Evolutionary conservation across 2,888 invertebrate genomes (phyloP).

Genomic region (Lagria hirta): DNA sequence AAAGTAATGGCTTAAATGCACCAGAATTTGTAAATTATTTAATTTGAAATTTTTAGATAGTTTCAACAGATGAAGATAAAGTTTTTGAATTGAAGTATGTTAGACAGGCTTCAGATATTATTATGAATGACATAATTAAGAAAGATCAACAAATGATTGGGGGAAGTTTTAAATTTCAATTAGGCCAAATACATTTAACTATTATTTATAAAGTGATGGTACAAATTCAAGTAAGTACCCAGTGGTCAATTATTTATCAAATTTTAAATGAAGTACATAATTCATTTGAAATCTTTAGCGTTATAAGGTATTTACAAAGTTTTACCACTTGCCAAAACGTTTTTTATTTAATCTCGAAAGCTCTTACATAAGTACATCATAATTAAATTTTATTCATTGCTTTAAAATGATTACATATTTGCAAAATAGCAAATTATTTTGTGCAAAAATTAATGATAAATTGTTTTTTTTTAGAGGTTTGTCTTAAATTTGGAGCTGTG

Average conservation of each 20-base stretch:
- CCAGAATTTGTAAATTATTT: constrained; percentile 7
- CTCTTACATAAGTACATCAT: too few relatives aligned
- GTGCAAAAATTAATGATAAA: constrained; percentile 1
- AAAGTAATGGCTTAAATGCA: too few relatives aligned
- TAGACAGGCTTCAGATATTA: constrained; percentile 63
- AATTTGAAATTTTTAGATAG: constrained; percentile 57
- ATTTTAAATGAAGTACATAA: too few relatives aligned
- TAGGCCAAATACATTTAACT: constrained; percentile 73
- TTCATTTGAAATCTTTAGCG: too few relatives aligned
- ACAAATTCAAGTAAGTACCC: constrained; percentile 64
- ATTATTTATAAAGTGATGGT: constrained; percentile 66
- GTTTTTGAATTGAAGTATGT: constrained; percentile 79
- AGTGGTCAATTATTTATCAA: too few relatives aligned
- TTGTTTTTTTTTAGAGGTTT: constrained; percentile 46
- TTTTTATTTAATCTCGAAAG: too few relatives aligned
- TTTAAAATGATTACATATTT: too few relatives aligned
- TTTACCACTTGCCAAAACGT: too few relatives aligned
- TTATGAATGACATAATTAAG: constrained; percentile 56
- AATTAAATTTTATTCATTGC: too few relatives aligned
- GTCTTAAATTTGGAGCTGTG: constrained; percentile 49
- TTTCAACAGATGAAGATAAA: constrained; percentile 78
- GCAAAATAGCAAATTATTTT: constrained; percentile 5
- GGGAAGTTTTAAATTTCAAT: constrained; percentile 68
- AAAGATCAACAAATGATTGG: constrained; percentile 62
- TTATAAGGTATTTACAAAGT: too few relatives aligned